phyloP scores from a whole-genome alignment of 2,888 invertebrate species.

The Apodemia hepburni region DNA sequence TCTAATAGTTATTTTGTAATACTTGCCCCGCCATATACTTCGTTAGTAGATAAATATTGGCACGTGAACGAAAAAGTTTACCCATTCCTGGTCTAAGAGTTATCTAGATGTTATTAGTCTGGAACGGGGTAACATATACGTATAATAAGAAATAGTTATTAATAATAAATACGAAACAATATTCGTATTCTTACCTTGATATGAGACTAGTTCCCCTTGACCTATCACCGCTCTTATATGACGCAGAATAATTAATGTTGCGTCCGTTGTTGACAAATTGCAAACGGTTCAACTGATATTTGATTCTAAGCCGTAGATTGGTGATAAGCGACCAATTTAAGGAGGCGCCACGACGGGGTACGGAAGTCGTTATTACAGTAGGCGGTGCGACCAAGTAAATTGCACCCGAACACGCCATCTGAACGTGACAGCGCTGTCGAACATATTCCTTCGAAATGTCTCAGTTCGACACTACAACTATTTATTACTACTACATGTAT shows the following conservation, averaged over 20 bases:
- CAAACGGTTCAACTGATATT: slow-evolving; percentile 66
- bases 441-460: slow-evolving; percentile 74
- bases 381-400: slow-evolving; percentile 75
- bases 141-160: no score
- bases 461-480: slow-evolving; percentile 60
- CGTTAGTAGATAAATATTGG: no score
- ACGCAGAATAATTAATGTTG: slow-evolving; percentile 11
- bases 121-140: no score
- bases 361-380: slow-evolving; percentile 80
- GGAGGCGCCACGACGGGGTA: slow-evolving; percentile 78
- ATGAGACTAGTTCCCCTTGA: not conserved
- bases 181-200: not conserved
- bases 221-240: slow-evolving; percentile 6
- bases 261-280: slow-evolving; percentile 66
- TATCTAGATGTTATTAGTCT: no score
- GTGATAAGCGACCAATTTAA: slow-evolving; percentile 80
- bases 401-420: slow-evolving; percentile 75
- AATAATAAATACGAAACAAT: no score
- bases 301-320: slow-evolving; percentile 73
- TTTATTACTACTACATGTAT: slow-evolving; percentile 36
- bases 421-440: slow-evolving; percentile 78
- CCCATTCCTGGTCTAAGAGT: no score
- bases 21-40: no score
- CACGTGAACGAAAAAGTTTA: no score
- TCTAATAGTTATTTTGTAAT: no score